Base-by-base conservation (phyloP, 2,797 vertebrate genomes). In the Enteromius afrohamiltoni region DNA sequence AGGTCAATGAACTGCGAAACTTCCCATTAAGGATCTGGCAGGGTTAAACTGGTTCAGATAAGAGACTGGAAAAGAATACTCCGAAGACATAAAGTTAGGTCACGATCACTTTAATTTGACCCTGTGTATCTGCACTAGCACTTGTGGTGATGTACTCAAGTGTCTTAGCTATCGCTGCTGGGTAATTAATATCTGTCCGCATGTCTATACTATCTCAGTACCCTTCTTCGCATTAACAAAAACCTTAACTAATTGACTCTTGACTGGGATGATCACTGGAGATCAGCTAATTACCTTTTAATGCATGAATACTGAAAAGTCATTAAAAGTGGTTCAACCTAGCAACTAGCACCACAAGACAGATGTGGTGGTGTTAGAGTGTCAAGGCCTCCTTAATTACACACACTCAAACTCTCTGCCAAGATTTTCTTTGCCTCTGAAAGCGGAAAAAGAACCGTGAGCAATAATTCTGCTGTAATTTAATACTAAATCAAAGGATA, bases 101-200 rank as follows among this genome's bases (percentile, higher is more conserved):
- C 70, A 74, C 19, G 4, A 37, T 60, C 40, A 64, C 40, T 83
- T 78, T 83, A 55, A 76, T 71, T 71, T 76, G 60, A 78, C 53
- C 69, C 55, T 49, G 26, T 26, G 53, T 16, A n/a, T 85, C 83
- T 58, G 83, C 47, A 58, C 10, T 80, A 14, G 67, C 34, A 77
- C 21, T 77, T n/a, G 37, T 64, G 40, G 82, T 45, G 73, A 83
- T 79, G 45, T 47, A 83, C 80, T 67, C 68, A 37, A 64, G 80
- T 67, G 42, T 82, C 71, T 69, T 40, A 79, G 76, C 49, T 69
- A 85, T 87, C 74, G 53, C 42, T 80, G 49, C 34, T 69, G 65
- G 89, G 91, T 94, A 95, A 96, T 96, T 95, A 94, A 93, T 93
- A 94, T 92, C 93, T 94, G 93, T 93, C 93, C 94, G 91, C 90